A percentile compares a stretch with the other conserved stretches of the same genome.
Conservation (phyloP, 2,113 vertebrate species). For the Seriola dumerili region DNA sequence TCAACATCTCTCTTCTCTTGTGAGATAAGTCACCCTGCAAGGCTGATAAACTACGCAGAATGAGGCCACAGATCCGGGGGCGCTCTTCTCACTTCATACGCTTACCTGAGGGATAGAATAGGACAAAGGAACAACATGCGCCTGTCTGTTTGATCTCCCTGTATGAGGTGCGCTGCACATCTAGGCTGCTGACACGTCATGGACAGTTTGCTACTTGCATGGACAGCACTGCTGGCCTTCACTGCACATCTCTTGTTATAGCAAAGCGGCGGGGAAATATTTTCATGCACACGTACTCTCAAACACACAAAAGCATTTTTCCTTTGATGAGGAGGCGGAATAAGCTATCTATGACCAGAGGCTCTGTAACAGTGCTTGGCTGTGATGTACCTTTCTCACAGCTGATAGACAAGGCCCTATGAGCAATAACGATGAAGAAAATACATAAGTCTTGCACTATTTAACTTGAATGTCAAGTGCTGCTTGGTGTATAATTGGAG, state of each 20-base stretch:
- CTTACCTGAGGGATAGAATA: slow-evolving; percentile 61
- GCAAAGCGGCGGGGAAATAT: slow-evolving; percentile 30
- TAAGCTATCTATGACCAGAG: slow-evolving; percentile 45
- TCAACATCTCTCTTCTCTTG: slow-evolving; percentile 40
- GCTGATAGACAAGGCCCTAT: slow-evolving; percentile 43
- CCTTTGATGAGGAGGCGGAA: slow-evolving; percentile 58
- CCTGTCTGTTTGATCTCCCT: slow-evolving; percentile 66
- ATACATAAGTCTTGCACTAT: slow-evolving; percentile 32
- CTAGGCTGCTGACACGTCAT: slow-evolving; percentile 62
- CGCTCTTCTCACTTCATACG: slow-evolving; percentile 59
- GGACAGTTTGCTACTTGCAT: slow-evolving; percentile 53
- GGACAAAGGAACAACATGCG: slow-evolving; percentile 70
- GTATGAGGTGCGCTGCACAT: slow-evolving; percentile 52
- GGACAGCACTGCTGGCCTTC: slow-evolving; percentile 38
- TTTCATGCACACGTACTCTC: slow-evolving; percentile 36
- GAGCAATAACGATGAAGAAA: slow-evolving; percentile 46
- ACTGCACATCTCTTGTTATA: slow-evolving; percentile 43
- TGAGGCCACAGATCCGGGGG: slow-evolving; percentile 59
- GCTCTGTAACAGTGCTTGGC: slow-evolving; percentile 32
- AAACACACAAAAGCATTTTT: slow-evolving; percentile 17
- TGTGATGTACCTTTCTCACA: slow-evolving; percentile 32
- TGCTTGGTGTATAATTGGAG: slow-evolving; percentile 39
- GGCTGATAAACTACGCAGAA: slow-evolving; percentile 67
- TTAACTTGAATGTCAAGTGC: slow-evolving; percentile 60
- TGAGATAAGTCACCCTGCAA: slow-evolving; percentile 28